These are phyloP conservation scores for Philereme vetulata DNA, from an alignment of 2,888 invertebrate genomes.

Conservation along the genomic window DNA sequence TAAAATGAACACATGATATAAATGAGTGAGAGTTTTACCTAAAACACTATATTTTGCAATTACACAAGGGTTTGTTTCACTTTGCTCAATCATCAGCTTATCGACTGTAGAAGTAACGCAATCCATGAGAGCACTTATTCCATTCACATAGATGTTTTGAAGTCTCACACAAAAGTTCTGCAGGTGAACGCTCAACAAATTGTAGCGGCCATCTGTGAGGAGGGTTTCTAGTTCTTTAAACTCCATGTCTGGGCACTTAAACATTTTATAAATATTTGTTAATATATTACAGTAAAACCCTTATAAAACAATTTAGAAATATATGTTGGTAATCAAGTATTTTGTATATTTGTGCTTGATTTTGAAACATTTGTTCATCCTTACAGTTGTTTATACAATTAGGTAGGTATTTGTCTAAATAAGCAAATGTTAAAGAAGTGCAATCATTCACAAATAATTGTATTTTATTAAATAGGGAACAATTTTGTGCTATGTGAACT, in stretches of 20 bases:
- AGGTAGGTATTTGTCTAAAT: no score
- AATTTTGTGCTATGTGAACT: no score
- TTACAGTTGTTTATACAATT: no score
- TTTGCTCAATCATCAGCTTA: slow-evolving; percentile 82
- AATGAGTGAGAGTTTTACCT: slow-evolving; percentile 69
- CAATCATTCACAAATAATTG: no score
- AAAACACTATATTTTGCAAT: slow-evolving; percentile 87
- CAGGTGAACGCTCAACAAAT: slow-evolving; percentile 82
- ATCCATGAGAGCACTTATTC: slow-evolving; percentile 87
- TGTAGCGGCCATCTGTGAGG: slow-evolving; percentile 85
- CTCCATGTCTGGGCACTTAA: slow-evolving; percentile 90
- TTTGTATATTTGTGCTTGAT: no score
- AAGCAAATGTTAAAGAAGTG: no score
- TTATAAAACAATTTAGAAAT: no score
- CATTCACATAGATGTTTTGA: slow-evolving; percentile 83
- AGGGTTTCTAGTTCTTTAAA: slow-evolving; percentile 86
- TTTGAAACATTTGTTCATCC: no score
- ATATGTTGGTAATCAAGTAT: no score
- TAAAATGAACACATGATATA: background rate
- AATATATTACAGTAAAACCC: no score
- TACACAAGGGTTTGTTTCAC: slow-evolving; percentile 70
- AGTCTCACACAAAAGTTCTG: slow-evolving; percentile 85
- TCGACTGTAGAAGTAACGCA: slow-evolving; percentile 84
- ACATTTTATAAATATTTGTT: background rate
- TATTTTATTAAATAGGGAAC: no score